Evolutionary conservation across 2,797 vertebrate genomes (phyloP), one percentile per base, ranked within the genome.

Genomic region (Phrynocephalus forsythii): DNA sequence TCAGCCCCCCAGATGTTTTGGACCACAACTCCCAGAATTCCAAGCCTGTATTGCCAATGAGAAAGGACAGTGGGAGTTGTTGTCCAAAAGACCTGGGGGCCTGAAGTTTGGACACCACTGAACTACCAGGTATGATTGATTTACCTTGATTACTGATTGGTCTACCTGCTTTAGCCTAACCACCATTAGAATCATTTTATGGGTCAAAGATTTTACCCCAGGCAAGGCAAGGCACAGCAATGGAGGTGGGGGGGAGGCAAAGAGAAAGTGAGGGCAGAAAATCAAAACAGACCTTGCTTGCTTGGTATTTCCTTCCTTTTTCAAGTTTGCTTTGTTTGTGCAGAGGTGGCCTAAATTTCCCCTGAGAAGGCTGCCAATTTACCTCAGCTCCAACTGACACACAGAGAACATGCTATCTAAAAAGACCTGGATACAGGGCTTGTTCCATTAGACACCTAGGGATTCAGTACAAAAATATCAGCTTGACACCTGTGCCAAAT

Each of bases 401-500:
- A 82, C 28, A 60, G 20, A 79, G 30, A 69, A 56, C 56, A 30
- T 56, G 60, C 71, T 30, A 38, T 5, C 30, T 71, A 10, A 16
- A 60, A 7, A 67, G 9, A 9, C 68, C 28, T 9, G 44, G 56
- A 48, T 66, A 33, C 38, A 33, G 10, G n/a, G 5, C 24, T 48
- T 60, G 68, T 44, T 44, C 38, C 38, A 44, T 44, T 44, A 44
- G 38, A 44, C 38, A 44, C 3, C 30, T 67, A 6, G 72, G 20
- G 66, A 56, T 11, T 0, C 30, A 11, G 16, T 8, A 1, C 0
- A 0, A 4, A 44, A 44, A 44, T 44, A 44, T 44, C 38, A 44
- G 38, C 38, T 44, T 44, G 38, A 3, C 38, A 44, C 38, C 38
- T 44, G 38, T 60, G 38, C 33, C 50, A 30, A 69, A 72, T 84